A percentile compares a stretch with the other conserved stretches of the same genome.
phyloP scores from a whole-genome alignment of 2,113 vertebrate species.

The Sisor rabdophorus region DNA sequence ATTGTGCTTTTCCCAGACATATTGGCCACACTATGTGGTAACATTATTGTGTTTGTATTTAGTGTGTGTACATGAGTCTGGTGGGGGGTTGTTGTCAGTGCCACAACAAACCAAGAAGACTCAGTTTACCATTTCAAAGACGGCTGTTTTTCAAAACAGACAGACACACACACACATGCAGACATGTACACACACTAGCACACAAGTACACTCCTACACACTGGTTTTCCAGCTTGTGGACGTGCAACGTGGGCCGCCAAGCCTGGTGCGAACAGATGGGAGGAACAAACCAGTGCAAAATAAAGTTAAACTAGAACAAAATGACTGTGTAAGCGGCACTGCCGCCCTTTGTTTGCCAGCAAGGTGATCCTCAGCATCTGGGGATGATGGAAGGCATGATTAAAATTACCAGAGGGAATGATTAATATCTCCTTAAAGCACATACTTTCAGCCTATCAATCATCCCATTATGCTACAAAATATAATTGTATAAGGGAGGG shows the following conservation, averaged over 20 bases:
- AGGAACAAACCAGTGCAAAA: conserved; percentile 72
- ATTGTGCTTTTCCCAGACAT: conserved; percentile 71
- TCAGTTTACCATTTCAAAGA: conserved; percentile 74
- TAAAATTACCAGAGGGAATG: conserved; percentile 98
- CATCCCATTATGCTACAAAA: conserved; percentile 98
- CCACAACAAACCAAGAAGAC: conserved; percentile 70
- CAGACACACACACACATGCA: conserved; percentile 20
- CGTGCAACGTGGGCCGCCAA: conserved; percentile 72
- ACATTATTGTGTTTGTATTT: conserved; percentile 60
- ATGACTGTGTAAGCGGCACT: conserved; percentile 80
- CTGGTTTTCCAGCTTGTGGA: conserved; percentile 71
- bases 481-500: conserved; percentile 92
- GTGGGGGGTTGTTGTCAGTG: conserved; percentile 69
- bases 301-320: conserved; percentile 88
- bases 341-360: conserved; percentile 95
- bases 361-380: conserved; percentile 98
- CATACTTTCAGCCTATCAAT: conserved; percentile 99
- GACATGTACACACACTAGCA: conserved; percentile 55
- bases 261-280: conserved; percentile 76
- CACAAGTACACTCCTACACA: conserved; percentile 64
- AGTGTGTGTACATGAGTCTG: conserved; percentile 41
- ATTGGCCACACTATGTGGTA: conserved; percentile 73
- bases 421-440: conserved; percentile 99
- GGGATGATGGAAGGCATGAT: conserved; percentile 97
- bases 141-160: conserved; percentile 65